Percentiles rank a stretch among this genome's conserved stretches.
phyloP scores from a whole-genome alignment of 2,888 invertebrate species.

The Scelioninae gen. 2 region DNA sequence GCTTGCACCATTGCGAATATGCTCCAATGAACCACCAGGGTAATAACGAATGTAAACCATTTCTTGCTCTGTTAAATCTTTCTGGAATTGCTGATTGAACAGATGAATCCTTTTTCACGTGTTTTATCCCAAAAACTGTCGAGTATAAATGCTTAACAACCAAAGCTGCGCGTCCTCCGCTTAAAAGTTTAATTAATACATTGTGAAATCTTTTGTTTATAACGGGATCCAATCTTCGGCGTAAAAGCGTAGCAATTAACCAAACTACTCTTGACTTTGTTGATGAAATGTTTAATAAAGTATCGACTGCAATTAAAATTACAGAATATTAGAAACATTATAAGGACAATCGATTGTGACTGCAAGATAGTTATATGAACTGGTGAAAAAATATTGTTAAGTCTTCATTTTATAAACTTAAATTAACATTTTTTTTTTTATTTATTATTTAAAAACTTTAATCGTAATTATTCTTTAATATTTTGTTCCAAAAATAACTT shows the following conservation, averaged over 20 bases:
- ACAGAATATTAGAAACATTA: too few species aligned
- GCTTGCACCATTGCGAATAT: constrained; percentile 68
- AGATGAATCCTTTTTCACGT: constrained; percentile 46
- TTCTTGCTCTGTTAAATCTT: constrained; percentile 66
- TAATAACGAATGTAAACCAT: constrained; percentile 67
- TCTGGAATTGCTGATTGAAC: constrained; percentile 58
- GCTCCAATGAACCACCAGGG: constrained; percentile 71
- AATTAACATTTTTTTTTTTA: too few species aligned
- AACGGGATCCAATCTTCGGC: constrained; percentile 66
- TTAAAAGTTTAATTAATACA: constrained; percentile 68
- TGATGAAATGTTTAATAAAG: constrained; percentile 64
- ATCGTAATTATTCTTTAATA: too few species aligned
- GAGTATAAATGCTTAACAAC: constrained; percentile 70
- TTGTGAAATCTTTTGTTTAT: constrained; percentile 66
- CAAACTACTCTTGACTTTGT: constrained; percentile 66
- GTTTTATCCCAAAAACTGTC: constrained; percentile 65
- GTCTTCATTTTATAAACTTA: too few species aligned
- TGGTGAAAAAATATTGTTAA: too few species aligned
- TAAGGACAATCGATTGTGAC: too few species aligned
- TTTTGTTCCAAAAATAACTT: too few species aligned
- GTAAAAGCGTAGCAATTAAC: constrained; percentile 68
- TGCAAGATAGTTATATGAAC: too few species aligned
- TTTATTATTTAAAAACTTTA: too few species aligned
- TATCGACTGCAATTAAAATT: constrained; percentile 71
- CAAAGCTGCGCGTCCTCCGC: constrained; percentile 71